phyloP scores from a whole-genome alignment of 2,888 invertebrate species.

The Anaspis maculata region DNA sequence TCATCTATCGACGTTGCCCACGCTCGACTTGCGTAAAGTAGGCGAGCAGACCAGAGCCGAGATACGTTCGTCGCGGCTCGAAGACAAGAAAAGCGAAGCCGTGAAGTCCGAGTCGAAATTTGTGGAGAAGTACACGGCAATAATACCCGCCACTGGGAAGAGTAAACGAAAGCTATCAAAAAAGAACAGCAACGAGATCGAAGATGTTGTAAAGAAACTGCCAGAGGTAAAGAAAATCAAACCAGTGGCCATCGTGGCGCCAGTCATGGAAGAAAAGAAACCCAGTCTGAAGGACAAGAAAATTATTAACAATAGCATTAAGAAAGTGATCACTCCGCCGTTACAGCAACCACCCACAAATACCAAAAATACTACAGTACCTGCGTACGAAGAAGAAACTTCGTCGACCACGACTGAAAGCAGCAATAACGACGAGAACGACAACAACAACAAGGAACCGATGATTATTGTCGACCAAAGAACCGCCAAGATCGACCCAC shows the following conservation, averaged over 20 bases:
- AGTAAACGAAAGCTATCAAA: conserved; percentile 34
- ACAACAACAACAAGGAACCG: conserved; percentile 44
- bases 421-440: conserved; percentile 57
- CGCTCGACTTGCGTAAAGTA: conserved; percentile 53
- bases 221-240: conserved; percentile 16
- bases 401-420: conserved; percentile 65
- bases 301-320: neutral
- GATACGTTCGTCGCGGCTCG: conserved; percentile 26
- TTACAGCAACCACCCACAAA: no score
- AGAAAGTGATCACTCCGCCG: conserved; percentile 3
- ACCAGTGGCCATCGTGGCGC: conserved; percentile 8
- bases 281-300: conserved; percentile 2
- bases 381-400: conserved; percentile 54
- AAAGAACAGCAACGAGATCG: conserved; percentile 26
- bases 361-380: conserved; percentile 24
- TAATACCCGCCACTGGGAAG: conserved; percentile 35
- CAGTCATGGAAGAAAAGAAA: conserved; percentile 18
- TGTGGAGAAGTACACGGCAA: conserved; percentile 29
- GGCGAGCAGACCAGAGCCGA: conserved; percentile 42
- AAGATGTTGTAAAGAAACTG: conserved; percentile 18
- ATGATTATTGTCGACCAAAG: conserved; percentile 21
- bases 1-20: conserved; percentile 50
- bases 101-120: conserved; percentile 42
- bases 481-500: neutral
- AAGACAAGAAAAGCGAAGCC: conserved; percentile 9